Base-by-base conservation (phyloP, 2,888 invertebrate genomes). In the Smittia aterrima region DNA sequence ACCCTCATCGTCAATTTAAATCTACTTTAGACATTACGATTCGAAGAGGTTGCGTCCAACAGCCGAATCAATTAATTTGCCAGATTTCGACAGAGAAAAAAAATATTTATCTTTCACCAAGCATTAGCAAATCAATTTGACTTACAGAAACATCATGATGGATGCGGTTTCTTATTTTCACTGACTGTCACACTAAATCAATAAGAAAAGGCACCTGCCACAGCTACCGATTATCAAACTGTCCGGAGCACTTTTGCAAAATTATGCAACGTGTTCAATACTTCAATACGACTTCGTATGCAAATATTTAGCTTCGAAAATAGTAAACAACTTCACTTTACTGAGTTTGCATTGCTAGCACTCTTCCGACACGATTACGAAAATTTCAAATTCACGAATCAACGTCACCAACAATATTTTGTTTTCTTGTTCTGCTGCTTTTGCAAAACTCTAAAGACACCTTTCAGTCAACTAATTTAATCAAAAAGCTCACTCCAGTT, bases 61-160 rank as follows among this genome's bases (percentile, higher is more conserved):
- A 18, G 9, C n/a, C 58, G n/a, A 58, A 18, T 22, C 58, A 58
- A 58, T 58, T 58, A 58, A 58, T 58, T n/a, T 22, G 58, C 58
- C 58, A 58, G 58, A 58, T 58, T 27, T 22, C 13, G 27, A 20
- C 58, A 47, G 32, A 64, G 22, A 13, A n/a, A 24, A 24, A 27
- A 64, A 58, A 20, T 16, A 22, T 58, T 22, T 47, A 7, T 47
- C 18, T 47, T 58, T 58, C 58, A 58, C 3, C 58, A 13, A 58
- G 25, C 25, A 11, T 64, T 27, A 27, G 64, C 64, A 64, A 64
- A 64, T 64, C 11, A 13, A 6, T n/a, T 27, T 27, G 25, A 72
- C 72, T 72, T 16, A 72, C 72, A 72, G 27, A 72, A 72, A 72
- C 72, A 72, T 72, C 72, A 72, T 72, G 27, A 27, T 64, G 25